Conservation (phyloP, 2,113 vertebrate species). For the Azemiops feae region DNA sequence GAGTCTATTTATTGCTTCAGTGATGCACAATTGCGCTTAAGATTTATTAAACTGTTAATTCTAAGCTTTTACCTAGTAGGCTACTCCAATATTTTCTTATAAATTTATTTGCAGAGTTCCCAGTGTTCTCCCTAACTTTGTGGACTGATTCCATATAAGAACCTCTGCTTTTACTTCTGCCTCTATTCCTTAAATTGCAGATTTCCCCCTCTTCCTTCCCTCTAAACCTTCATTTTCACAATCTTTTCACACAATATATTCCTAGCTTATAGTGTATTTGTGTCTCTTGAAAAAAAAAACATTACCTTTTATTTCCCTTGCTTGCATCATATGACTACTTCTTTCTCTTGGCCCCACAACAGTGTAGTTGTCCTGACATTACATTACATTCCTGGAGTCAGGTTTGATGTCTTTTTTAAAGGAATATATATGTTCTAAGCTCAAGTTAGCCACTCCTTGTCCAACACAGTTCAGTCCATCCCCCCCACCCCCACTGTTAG, state of each 20-base stretch:
- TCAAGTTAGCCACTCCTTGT: neutral
- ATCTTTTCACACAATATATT: neutral
- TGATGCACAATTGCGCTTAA: neutral
- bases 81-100: neutral
- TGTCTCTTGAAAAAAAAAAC: neutral
- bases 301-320: neutral
- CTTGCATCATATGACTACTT: neutral
- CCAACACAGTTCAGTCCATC: neutral
- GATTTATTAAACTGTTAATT: neutral
- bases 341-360: neutral
- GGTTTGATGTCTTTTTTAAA: neutral
- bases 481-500: rapidly evolving
- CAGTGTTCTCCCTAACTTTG: neutral
- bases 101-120: neutral
- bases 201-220: neutral
- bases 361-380: neutral
- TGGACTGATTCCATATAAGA: neutral
- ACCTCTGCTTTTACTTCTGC: neutral
- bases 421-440: neutral
- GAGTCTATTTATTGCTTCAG: neutral
- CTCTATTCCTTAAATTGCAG: neutral
- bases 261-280: neutral
- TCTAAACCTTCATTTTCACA: neutral
- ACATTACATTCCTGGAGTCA: neutral
- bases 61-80: neutral